phyloP scores from a whole-genome alignment of 2,888 invertebrate species.

The Polydrusus cervinus region DNA sequence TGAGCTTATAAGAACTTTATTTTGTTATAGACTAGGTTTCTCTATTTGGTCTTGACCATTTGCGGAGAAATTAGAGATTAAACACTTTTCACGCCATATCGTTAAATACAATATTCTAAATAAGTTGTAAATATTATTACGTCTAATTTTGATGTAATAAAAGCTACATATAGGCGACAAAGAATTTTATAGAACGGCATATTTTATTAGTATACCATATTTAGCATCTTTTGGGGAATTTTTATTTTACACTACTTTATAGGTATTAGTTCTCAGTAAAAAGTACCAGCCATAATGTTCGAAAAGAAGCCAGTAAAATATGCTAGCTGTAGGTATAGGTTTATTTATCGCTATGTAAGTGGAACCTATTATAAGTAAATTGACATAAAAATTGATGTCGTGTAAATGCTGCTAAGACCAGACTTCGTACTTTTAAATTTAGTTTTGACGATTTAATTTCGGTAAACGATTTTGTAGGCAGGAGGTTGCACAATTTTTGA shows the following conservation, averaged over 20 bases:
- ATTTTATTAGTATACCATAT: neutral
- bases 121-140: constrained; percentile 39
- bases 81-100: constrained; percentile 29
- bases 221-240: neutral
- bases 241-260: neutral
- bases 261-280: too few relatives aligned
- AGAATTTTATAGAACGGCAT: constrained; percentile 8
- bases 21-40: constrained; percentile 59
- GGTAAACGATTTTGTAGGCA: too few relatives aligned
- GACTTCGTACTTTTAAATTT: too few relatives aligned
- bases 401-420: too few relatives aligned
- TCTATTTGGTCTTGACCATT: constrained; percentile 57
- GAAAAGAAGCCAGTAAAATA: too few relatives aligned
- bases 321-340: too few relatives aligned
- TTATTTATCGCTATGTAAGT: too few relatives aligned
- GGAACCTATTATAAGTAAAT: too few relatives aligned
- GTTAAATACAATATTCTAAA: constrained; percentile 23
- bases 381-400: too few relatives aligned
- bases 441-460: too few relatives aligned
- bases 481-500: too few relatives aligned
- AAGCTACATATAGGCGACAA: neutral
- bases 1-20: constrained; percentile 61
- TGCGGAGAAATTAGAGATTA: constrained; percentile 50
- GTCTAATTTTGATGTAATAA: constrained; percentile 31
- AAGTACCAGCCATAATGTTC: too few relatives aligned